Conservation (phyloP, 2,113 vertebrate genomes). For the Upupa epops region DNA sequence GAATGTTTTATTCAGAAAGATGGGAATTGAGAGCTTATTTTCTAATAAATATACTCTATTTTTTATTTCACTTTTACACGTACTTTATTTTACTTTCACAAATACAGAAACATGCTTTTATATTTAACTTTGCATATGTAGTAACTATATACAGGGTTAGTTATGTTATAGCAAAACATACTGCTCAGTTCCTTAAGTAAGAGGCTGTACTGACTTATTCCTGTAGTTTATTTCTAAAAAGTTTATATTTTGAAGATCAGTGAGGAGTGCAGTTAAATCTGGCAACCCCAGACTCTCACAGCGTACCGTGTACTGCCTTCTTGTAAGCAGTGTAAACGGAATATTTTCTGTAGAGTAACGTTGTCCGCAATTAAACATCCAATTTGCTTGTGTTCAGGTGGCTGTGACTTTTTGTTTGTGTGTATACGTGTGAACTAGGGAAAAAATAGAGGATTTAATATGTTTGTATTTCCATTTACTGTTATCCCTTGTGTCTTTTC, state of each 20-base stretch:
- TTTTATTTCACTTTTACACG: background rate
- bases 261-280: background rate
- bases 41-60: background rate
- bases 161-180: background rate
- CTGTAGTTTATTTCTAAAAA: background rate
- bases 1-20: background rate
- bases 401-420: background rate
- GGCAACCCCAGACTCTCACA: background rate
- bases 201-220: background rate
- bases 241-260: background rate
- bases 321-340: background rate
- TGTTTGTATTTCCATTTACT: background rate
- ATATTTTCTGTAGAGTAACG: rapidly evolving
- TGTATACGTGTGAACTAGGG: background rate
- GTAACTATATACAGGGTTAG: background rate
- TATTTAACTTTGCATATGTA: background rate
- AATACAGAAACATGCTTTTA: background rate
- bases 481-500: background rate
- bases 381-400: background rate
- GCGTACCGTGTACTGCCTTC: background rate
- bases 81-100: background rate
- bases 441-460: background rate
- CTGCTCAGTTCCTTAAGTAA: background rate
- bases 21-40: background rate
- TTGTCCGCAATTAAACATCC: background rate